Evolutionary conservation across 2,888 invertebrate species (phyloP).

Genomic region (Toxonevra muliebris): DNA sequence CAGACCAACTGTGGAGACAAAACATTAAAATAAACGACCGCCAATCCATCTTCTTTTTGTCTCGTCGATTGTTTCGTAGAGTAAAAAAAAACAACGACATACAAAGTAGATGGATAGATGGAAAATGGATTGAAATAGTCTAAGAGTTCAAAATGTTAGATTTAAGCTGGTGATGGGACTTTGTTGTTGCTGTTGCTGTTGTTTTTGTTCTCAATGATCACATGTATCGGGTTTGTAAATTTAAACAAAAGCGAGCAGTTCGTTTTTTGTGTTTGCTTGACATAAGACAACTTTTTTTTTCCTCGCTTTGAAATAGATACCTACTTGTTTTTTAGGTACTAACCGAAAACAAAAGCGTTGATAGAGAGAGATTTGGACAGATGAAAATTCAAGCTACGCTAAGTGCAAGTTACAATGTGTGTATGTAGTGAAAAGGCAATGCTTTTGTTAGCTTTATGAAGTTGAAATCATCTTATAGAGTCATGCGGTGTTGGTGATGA

Average conservation of each 20-base stretch:
- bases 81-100: neutral
- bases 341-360: neutral
- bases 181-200: too few relatives aligned
- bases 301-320: neutral
- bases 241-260: slow-evolving; percentile 5
- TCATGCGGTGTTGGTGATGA: too few relatives aligned
- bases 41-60: slow-evolving; percentile 59
- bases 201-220: too few relatives aligned
- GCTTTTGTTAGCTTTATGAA: too few relatives aligned
- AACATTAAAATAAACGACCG: slow-evolving; percentile 61
- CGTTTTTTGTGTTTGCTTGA: neutral
- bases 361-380: neutral
- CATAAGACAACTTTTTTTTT: slow-evolving; percentile 4
- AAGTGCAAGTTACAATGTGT: neutral
- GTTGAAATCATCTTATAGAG: too few relatives aligned
- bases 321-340: too few relatives aligned
- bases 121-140: slow-evolving; percentile 9
- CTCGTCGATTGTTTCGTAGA: slow-evolving; percentile 29
- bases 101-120: neutral
- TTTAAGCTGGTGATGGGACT: slow-evolving; percentile 17
- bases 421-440: too few relatives aligned
- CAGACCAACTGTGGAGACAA: slow-evolving; percentile 60
- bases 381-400: neutral
- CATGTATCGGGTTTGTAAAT: neutral
- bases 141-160: slow-evolving; percentile 17